Base-by-base conservation (phyloP, 2,113 vertebrate species). In the Syrmaticus mikado region DNA sequence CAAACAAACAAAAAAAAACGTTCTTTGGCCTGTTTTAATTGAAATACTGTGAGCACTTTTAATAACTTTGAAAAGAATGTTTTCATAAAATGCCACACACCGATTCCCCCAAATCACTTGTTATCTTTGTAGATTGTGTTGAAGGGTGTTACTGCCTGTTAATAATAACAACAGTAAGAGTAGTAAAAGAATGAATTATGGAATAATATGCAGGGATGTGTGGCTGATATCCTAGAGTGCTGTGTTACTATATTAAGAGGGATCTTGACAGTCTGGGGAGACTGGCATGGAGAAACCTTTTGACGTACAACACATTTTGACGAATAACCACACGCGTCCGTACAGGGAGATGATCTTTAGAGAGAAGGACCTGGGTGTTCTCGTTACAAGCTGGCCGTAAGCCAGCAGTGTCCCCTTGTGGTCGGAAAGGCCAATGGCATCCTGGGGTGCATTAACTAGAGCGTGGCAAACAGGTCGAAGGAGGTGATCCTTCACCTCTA, bases 21-120 rank as follows among this genome's bases (percentile, higher is more conserved):
- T 7, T 4, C 4, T 85, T 80, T 85, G 55, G 6, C 32, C 52
- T 68, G 8, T 10, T 76, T 77, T 72, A 65, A 57, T 67, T 9
- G 15, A 3, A 11, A 3, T 7, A 7, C 1, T 27, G 13, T 6
- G 12, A 13, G 8, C 12, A 14, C 24, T 25, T 72, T 11, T 15
- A 57, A 75, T 5, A 52, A 8, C 20, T 78, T 24, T 36, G 48
- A 90, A 57, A 57, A 61, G 14, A 1, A 15, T 20, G 2, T 83
- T 79, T 62, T 65, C 48, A 40, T 80, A 64, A 82, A 81, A 64
- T 34, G 2, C 16, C 62, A 34, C 15, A 8, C 11, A 6, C 9
- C 83, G 27, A 19, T 64, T 7, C 6, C 18, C 18, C 7, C 16
- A 22, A 11, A 64, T 85, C 79, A 85, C 21, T 64, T 41, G 43